Conservation (phyloP, 35 echinoderm and acorn worm species). For the Stichopus chloronotus region DNA sequence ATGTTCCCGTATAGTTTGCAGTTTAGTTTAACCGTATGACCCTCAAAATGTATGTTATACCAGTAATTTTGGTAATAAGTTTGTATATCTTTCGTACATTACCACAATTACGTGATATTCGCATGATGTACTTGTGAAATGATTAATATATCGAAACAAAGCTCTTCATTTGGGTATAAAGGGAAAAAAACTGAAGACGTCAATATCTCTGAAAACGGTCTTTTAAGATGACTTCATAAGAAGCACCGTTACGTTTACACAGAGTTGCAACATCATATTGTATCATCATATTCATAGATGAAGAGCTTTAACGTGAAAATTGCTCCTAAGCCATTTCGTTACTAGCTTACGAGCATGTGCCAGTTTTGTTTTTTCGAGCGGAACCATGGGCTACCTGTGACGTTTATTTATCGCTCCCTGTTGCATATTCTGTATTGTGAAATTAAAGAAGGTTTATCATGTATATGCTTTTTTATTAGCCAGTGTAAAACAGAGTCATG, state of each 20-base stretch:
- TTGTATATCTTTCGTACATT: conserved; percentile 8
- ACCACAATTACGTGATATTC: conserved; percentile 11
- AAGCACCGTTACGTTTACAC: not conserved
- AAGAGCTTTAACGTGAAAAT: conserved; percentile 9
- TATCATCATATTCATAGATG: conserved; percentile 17
- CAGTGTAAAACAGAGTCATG: not conserved
- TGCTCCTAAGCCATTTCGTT: conserved; percentile 15
- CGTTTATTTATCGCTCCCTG: conserved; percentile 9
- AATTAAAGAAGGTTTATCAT: conserved; percentile 7
- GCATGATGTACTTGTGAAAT: conserved; percentile 7
- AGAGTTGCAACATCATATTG: not conserved
- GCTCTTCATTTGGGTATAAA: conserved; percentile 11
- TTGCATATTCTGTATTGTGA: not conserved
- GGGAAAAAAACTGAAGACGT: conserved; percentile 10
- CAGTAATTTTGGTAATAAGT: too few species aligned
- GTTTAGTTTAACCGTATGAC: too few species aligned
- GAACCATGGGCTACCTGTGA: conserved; percentile 14
- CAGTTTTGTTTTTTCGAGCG: not conserved
- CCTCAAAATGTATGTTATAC: too few species aligned
- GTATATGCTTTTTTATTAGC: conserved; percentile 8
- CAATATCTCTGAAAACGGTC: conserved; percentile 10
- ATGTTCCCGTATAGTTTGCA: too few species aligned
- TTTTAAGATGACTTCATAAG: conserved; percentile 12
- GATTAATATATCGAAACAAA: conserved; percentile 13
- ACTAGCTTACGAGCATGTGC: not conserved